A percentile compares a stretch with the other conserved stretches of the same genome.
phyloP scores from a whole-genome alignment of 2,113 vertebrate genomes.

The Emydura subglobosa region DNA sequence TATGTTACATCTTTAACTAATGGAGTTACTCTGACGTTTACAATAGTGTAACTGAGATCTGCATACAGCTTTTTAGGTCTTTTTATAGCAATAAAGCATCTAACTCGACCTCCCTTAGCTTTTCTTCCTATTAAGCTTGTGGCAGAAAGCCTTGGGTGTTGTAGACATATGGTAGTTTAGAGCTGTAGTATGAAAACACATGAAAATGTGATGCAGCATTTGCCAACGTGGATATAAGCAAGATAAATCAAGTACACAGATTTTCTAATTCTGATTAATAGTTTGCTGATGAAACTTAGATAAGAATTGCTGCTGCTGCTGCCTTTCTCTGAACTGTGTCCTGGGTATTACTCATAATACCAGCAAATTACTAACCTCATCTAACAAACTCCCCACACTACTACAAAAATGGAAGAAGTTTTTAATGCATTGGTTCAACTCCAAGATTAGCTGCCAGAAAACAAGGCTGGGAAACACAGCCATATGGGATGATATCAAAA shows the following conservation, averaged over 20 bases:
- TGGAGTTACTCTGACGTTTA: not conserved
- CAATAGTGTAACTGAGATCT: not conserved
- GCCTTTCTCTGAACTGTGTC: constrained; percentile 27
- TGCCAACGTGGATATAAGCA: constrained; percentile 17
- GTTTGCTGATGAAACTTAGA: constrained; percentile 34
- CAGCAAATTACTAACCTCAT: constrained; percentile 53
- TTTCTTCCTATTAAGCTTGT: not conserved
- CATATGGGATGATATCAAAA: constrained; percentile 79
- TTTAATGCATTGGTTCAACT: constrained; percentile 69
- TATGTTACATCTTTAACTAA: not conserved
- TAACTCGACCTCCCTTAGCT: not conserved
- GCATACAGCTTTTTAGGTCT: not conserved
- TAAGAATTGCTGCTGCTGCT: constrained; percentile 6
- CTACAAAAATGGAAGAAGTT: constrained; percentile 81
- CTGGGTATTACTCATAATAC: constrained; percentile 54
- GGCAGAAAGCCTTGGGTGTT: not conserved
- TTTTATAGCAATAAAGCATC: not conserved
- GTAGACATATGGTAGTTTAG: not conserved
- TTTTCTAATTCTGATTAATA: constrained; percentile 19
- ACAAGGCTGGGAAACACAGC: constrained; percentile 80
- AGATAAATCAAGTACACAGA: constrained; percentile 7
- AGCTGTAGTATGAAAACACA: not conserved
- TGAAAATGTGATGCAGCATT: not conserved
- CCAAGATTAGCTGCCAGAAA: constrained; percentile 78
- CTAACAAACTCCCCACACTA: constrained; percentile 58